phyloP scores from a whole-genome alignment of 2,797 vertebrate genomes.

The Bovichtus diacanthus region DNA sequence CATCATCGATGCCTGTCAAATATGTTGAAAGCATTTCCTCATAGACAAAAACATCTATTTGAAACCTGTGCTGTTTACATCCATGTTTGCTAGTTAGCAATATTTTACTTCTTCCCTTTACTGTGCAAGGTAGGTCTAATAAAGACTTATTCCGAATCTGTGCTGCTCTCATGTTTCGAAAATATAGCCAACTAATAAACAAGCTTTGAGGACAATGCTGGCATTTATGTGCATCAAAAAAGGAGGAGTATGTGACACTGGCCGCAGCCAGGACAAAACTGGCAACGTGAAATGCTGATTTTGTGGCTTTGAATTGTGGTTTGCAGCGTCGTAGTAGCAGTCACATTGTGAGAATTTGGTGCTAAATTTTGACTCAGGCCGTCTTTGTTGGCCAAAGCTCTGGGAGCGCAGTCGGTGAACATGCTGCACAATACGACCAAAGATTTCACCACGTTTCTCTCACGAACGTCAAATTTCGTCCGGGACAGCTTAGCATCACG shows the following conservation, averaged over 20 bases:
- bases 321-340: background rate
- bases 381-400: background rate
- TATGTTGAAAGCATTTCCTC: background rate
- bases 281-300: conserved; percentile 5
- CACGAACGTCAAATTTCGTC: background rate
- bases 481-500: background rate
- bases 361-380: background rate
- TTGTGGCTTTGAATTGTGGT: background rate
- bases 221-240: background rate
- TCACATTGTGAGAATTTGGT: background rate
- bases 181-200: background rate
- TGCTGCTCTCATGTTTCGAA: background rate
- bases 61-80: background rate
- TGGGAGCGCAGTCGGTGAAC: background rate
- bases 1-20: background rate
- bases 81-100: background rate
- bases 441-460: background rate
- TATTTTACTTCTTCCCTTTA: background rate
- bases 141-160: conserved; percentile 8
- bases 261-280: background rate
- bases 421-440: background rate
- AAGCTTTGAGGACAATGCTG: background rate
- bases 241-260: background rate
- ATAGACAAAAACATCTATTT: background rate
- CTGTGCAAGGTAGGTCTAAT: background rate